Base-by-base conservation (phyloP, 2,797 vertebrate genomes). In the Pogonophryne albipinna region DNA sequence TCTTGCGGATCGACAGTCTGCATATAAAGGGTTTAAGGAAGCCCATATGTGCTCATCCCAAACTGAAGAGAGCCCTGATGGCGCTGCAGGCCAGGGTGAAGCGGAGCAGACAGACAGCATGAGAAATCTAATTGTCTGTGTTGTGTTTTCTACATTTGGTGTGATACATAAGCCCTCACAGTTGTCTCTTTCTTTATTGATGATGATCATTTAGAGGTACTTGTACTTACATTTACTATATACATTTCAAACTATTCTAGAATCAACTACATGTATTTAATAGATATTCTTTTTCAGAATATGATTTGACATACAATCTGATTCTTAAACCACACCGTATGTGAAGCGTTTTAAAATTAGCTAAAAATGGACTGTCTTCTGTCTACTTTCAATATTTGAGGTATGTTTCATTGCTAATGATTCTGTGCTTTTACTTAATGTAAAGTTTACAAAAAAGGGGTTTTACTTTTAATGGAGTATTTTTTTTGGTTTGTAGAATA, bases 1-100 rank as follows among this genome's bases (percentile, higher is more conserved):
- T 12, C 14, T 23, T 59, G 10, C 84, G 46, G 9, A 1, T 88
- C 51, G 60, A 20, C 87, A 95, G 92, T 61, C 34, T 94, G 3
- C 0, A 76, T 7, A 0, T 71, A 0, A 63, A 1, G 15, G 3
- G 0, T 17, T 2, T 0, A 0, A 49, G 0, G 6, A 83, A 0
- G 12, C 68, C 88, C 0, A 3, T 85, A 0, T 95, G 94, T 71
- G 78, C 71, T 59, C 2, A 86, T 27, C 82, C 14, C 11, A 60
- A 31, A 12, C 0, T 80, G 51, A 44, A 41, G 62, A 16, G 0
- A 2, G 0, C 0, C 1, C 6, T 91, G 73, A 1, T 5, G 0
- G 19, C 0, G 1, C 0, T 62, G 12, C 12, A 1, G 57, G 1
- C 0, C 14, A 50, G 0, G 31, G 45, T 0, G 2, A 74, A n/a